Base-by-base conservation (phyloP, 2,113 vertebrate genomes). In the human (Homo sapiens) region DNA sequence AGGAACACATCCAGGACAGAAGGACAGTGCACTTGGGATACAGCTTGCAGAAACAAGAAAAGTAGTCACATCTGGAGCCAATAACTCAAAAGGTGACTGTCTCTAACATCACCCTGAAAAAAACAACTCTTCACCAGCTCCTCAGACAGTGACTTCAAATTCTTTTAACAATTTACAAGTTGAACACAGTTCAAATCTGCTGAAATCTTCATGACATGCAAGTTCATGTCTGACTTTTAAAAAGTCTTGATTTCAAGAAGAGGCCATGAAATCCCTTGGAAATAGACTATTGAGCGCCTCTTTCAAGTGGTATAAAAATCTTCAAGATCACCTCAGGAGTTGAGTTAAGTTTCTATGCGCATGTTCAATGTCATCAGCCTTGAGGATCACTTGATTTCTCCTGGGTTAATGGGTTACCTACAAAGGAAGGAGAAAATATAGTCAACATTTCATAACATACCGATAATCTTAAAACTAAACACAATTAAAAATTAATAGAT, bases 401-500 rank as follows among this genome's bases (percentile, higher is more conserved):
- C 98, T 99, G 97, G 97, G 97, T 97, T 98, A 98, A 96, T 97
- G 98, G 83, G 98, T 99, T 98, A 99, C 99, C 99, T 99, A 98
- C 32, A 98, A 98, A 92, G 90, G 38, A 97, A 98, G 98, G 96
- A 98, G 93, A 98, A 98, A 90, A 98, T 66, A 97, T 84, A 90
- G 97, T 98, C 94, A 98, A 97, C 91, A 97, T 95, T 98, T 81
- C 45, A 59, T 66, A 70, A 90, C 66, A 93, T 3, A 76, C 12
- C 76, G 90, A 75, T 75, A 84, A 27, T n/a, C 92, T 95, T 0
- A 97, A 97, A 87, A 59, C 50, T 93, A 89, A 97, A 98, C 78
- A 66, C 40, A 95, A 50, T 64, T 52, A 82, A 22, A 40, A 82
- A 73, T 43, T 27, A 90, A 76, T 38, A 45, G 20, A n/a, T n/a